Evolutionary conservation across 2,888 invertebrate genomes (phyloP).

Genomic region (Helicoverpa assulta): DNA sequence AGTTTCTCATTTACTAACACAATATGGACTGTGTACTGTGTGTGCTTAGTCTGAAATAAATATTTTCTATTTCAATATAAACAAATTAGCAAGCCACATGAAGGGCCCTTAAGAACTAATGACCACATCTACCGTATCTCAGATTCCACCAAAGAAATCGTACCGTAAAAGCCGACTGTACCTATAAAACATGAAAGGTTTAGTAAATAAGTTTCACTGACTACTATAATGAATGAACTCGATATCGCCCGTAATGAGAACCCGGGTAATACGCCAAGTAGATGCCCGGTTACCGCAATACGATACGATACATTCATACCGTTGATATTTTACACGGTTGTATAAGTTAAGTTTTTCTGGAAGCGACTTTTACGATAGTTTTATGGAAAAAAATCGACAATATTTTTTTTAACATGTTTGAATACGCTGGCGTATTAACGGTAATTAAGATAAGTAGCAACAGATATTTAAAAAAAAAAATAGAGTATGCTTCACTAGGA

Average conservation of each 20-base stretch:
- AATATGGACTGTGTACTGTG: too few species aligned
- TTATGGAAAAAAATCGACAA: not conserved
- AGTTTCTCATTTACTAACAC: too few species aligned
- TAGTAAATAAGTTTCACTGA: conserved; percentile 31
- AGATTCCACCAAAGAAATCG: conserved; percentile 16
- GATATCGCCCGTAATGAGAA: conserved; percentile 46
- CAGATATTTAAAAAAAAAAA: too few species aligned
- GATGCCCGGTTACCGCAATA: conserved; percentile 43
- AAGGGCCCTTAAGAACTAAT: not conserved
- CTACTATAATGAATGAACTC: conserved; percentile 46
- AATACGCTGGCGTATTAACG: too few species aligned
- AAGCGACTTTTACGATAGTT: conserved; percentile 6
- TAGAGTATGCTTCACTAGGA: too few species aligned
- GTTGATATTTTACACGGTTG: conserved; percentile 43
- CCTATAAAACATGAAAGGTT: conserved; percentile 27
- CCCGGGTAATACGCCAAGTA: conserved; percentile 46
- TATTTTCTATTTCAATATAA: too few species aligned
- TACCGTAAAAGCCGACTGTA: conserved; percentile 3
- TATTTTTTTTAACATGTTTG: too few species aligned
- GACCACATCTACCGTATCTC: conserved; percentile 9
- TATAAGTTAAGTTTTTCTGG: conserved; percentile 18
- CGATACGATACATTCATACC: conserved; percentile 42
- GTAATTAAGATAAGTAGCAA: too few species aligned
- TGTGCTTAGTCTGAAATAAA: too few species aligned
- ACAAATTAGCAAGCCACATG: not conserved